phyloP scores from a whole-genome alignment of 2,113 vertebrate genomes.

The Sinocyclocheilus anophthalmus region DNA sequence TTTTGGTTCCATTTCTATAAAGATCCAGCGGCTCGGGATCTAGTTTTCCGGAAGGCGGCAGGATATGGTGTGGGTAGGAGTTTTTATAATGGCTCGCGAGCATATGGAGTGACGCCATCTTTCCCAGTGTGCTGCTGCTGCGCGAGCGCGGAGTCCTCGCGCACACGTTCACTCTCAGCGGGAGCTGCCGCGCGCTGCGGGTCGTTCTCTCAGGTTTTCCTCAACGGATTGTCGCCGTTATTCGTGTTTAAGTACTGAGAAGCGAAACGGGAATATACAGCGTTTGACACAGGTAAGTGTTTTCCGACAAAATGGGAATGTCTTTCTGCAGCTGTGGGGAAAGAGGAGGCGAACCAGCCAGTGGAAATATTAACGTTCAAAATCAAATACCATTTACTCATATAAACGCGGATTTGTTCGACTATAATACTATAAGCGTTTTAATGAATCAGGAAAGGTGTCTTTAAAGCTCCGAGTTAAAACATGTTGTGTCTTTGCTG shows the following conservation, averaged over 20 bases:
- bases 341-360: not conserved
- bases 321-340: constrained; percentile 21
- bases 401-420: not conserved
- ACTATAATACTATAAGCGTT: not conserved
- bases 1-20: not conserved
- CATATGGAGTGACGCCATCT: constrained; percentile 82
- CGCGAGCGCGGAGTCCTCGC: constrained; percentile 55
- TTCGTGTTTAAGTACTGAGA: constrained; percentile 27
- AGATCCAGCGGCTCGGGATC: constrained; percentile 32
- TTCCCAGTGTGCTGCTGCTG: constrained; percentile 66
- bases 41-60: constrained; percentile 68
- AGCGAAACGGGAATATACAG: constrained; percentile 63
- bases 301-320: not conserved
- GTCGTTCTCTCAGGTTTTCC: constrained; percentile 61
- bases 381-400: not conserved
- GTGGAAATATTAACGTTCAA: not conserved
- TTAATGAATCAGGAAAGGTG: not conserved
- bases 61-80: constrained; percentile 67
- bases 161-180: constrained; percentile 49
- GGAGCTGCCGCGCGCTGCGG: constrained; percentile 68
- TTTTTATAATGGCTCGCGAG: constrained; percentile 73
- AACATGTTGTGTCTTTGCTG: not conserved
- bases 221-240: constrained; percentile 52
- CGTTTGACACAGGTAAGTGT: constrained; percentile 71
- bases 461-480: not conserved